These are phyloP conservation scores for Falcunculus frontatus DNA, from an alignment of 2,113 vertebrate species.

Conservation along the genomic window DNA sequence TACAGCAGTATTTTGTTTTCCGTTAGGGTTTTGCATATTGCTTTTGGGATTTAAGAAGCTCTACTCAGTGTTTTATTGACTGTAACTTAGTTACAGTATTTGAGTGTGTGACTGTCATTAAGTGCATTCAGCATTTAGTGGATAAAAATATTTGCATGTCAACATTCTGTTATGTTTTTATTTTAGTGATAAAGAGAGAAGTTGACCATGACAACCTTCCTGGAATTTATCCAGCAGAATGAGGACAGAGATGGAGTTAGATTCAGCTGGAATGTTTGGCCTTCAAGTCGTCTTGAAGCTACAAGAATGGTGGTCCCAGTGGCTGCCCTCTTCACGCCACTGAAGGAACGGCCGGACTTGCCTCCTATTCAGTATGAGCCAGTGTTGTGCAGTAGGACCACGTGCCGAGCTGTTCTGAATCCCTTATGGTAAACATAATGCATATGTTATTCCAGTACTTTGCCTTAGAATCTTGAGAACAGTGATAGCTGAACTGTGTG, in stretches of 20 bases:
- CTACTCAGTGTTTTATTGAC: background rate
- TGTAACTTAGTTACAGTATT: background rate
- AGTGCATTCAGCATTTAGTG: background rate
- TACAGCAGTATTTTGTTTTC: background rate
- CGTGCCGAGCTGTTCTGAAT: conserved; percentile 93
- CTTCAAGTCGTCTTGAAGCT: conserved; percentile 94
- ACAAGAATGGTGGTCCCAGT: conserved; percentile 96
- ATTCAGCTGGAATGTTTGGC: conserved; percentile 99
- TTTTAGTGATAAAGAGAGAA: conserved; percentile 54
- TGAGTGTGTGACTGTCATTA: background rate
- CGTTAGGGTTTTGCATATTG: background rate
- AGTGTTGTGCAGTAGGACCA: conserved; percentile 92
- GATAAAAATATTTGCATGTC: background rate
- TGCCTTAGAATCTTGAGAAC: background rate
- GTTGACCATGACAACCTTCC: conserved; percentile 89
- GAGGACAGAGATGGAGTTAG: conserved; percentile 96
- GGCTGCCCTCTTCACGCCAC: conserved; percentile 85
- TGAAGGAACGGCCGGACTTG: conserved; percentile 90
- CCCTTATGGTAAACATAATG: conserved; percentile 85
- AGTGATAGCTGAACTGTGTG: background rate
- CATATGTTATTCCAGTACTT: background rate
- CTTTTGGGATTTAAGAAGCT: background rate
- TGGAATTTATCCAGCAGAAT: conserved; percentile 96
- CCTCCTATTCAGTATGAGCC: conserved; percentile 97
- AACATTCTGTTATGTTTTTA: background rate